Base-by-base conservation (phyloP, 2,888 invertebrate species). In the Euzophera pinguis region DNA sequence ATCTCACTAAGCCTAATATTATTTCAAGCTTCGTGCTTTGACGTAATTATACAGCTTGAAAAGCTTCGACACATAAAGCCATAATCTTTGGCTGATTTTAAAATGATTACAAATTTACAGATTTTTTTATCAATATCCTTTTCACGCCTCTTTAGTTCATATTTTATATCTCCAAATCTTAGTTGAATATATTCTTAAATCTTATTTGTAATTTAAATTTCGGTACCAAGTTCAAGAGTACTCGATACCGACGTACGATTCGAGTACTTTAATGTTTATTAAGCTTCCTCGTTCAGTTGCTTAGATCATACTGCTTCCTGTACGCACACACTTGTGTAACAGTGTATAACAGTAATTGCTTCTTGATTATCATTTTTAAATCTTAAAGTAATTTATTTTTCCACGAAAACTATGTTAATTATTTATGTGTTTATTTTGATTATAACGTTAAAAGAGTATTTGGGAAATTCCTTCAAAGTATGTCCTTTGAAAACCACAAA, bases 1-100 rank as follows among this genome's bases (percentile, higher is more conserved):
- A 81, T 83, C 77, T 76, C 69, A 59, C 62, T 75, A 78, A 78
- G 78, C 66, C 63, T 65, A 57, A 59, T 59, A 60, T 62, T 64
- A 63, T 54, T 53, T 55, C 57, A 48, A 53, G 53, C 57, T 57
- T 61, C 56, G 54, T 55, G 54, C 55, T 59, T 43, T 52, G 41
- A 50, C 56, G 54, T 57, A 50, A 57, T 58, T 57, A 42, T 54
- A 39, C 41, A 17, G 48, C 37, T 29, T 51, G 27, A 53, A 45
- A 38, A 50, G 35, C 49, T 16, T 48, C 4, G 43, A 43, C 43
- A 43, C 13, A 51, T 42, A 50, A 42, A 42, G 34, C 22, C 7
- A 16, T 12, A 37, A 8, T 37, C 22, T 22, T 35, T 43, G 34
- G 17, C 17, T 45, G 35, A 45, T 43, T 42, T 17, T 13, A 43